phyloP scores from a whole-genome alignment of 2,888 invertebrate genomes.

The Zygothrica quintamaculata region DNA sequence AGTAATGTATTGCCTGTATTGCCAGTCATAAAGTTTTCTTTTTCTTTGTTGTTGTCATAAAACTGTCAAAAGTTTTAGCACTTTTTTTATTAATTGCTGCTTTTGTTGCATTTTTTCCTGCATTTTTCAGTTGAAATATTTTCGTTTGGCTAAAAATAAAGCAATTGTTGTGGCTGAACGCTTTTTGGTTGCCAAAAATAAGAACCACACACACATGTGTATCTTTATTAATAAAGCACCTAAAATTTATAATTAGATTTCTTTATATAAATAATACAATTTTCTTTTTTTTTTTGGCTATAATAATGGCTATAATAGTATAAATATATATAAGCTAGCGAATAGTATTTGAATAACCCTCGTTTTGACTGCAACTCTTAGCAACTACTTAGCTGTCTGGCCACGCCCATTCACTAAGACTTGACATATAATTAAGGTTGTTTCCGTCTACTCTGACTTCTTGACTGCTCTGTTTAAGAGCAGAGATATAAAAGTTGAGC shows the following conservation, averaged over 20 bases:
- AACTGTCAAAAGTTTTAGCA: conserved; percentile 49
- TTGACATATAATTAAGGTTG: conserved; percentile 57
- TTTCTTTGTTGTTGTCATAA: conserved; percentile 30
- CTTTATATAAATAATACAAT: no score
- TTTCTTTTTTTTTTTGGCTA: no score
- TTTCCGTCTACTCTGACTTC: conserved; percentile 20
- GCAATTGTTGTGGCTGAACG: conserved; percentile 6
- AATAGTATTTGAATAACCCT: conserved; percentile 24
- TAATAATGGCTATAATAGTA: no score
- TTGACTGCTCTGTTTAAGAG: conserved; percentile 33
- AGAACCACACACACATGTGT: neutral
- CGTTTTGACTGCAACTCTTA: conserved; percentile 30
- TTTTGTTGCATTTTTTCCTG: conserved; percentile 17
- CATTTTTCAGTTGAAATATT: conserved; percentile 10
- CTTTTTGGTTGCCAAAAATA: neutral
- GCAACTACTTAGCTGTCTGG: conserved; percentile 31
- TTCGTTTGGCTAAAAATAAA: conserved; percentile 26
- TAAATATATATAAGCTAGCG: no score
- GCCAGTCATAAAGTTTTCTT: neutral
- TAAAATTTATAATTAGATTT: no score
- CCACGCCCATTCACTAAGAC: conserved; percentile 37
- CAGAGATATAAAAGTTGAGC: conserved; percentile 52
- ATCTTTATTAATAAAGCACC: no score
- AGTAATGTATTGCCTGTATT: conserved; percentile 28
- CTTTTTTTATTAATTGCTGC: conserved; percentile 50